phyloP scores from a whole-genome alignment of 2,888 invertebrate species.

The Silvanus unidentatus region DNA sequence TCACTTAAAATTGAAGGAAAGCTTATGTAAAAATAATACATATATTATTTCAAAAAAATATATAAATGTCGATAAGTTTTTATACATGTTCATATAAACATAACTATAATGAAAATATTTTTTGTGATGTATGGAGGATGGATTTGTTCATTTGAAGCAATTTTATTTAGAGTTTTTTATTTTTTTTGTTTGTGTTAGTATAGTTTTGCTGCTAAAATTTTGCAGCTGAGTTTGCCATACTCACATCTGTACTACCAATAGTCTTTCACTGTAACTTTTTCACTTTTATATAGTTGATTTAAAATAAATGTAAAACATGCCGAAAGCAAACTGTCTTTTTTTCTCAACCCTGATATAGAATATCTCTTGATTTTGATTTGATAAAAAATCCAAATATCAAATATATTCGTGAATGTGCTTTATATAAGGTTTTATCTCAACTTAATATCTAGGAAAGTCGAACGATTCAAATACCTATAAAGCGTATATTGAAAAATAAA shows the following conservation, averaged over 20 bases:
- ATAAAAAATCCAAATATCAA: no score
- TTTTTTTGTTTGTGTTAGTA: conserved; percentile 11
- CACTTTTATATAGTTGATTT: conserved; percentile 48
- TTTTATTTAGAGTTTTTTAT: conserved; percentile 7
- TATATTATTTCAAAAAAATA: conserved; percentile 31
- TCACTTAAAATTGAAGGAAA: conserved; percentile 31
- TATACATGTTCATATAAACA: conserved; percentile 43
- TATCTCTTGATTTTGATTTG: neutral
- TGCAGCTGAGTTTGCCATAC: conserved; percentile 35
- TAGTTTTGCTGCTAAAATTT: conserved; percentile 22
- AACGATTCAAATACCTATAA: neutral
- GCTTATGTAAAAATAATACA: conserved; percentile 32
- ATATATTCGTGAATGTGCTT: no score
- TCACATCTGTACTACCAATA: conserved; percentile 44
- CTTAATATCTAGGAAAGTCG: no score
- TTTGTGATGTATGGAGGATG: conserved; percentile 43
- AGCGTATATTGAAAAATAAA: conserved; percentile 25
- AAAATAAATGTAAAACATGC: conserved; percentile 47
- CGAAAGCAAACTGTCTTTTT: conserved; percentile 32
- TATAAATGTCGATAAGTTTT: conserved; percentile 43
- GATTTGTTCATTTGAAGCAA: conserved; percentile 1
- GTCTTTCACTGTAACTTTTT: conserved; percentile 48
- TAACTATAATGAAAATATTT: conserved; percentile 43
- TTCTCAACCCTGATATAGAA: conserved; percentile 7
- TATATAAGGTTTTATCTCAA: no score